phyloP scores from a whole-genome alignment of 2,113 vertebrate genomes.

The Corythornis cristatus region DNA sequence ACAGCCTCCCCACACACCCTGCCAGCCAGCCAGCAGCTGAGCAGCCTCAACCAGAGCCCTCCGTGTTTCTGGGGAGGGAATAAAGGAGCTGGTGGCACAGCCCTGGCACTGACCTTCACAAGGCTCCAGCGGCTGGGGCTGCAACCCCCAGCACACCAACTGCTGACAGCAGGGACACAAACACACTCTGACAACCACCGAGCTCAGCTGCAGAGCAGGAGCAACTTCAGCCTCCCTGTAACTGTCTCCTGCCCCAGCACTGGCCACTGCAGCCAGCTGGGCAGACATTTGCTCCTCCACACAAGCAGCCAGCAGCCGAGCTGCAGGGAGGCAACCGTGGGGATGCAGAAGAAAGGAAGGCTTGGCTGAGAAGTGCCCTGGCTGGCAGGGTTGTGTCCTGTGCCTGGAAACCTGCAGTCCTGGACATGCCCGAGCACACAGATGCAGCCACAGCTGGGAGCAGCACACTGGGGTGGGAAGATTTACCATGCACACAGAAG shows the following conservation, averaged over 20 bases:
- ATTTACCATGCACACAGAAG: background rate
- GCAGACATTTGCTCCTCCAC: background rate
- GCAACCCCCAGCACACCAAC: background rate
- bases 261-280: background rate
- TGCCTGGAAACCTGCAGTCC: background rate
- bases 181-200: background rate
- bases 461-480: background rate
- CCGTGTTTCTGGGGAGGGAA: background rate
- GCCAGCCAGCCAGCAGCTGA: background rate
- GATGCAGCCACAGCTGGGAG: background rate
- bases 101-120: background rate
- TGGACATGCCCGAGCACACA: background rate
- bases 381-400: background rate
- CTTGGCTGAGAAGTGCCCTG: background rate
- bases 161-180: background rate
- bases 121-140: background rate
- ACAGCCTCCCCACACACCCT: fast-evolving
- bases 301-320: background rate
- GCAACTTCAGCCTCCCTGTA: background rate
- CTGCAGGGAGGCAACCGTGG: background rate
- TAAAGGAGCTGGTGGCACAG: background rate
- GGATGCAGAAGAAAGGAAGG: background rate
- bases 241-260: background rate
- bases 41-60: background rate
- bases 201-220: background rate